A percentile compares a stretch with the other conserved stretches of the same genome.
phyloP scores from a whole-genome alignment of 64 coral and sea anemone genomes.

The Hydrozoanthus tunicans region DNA sequence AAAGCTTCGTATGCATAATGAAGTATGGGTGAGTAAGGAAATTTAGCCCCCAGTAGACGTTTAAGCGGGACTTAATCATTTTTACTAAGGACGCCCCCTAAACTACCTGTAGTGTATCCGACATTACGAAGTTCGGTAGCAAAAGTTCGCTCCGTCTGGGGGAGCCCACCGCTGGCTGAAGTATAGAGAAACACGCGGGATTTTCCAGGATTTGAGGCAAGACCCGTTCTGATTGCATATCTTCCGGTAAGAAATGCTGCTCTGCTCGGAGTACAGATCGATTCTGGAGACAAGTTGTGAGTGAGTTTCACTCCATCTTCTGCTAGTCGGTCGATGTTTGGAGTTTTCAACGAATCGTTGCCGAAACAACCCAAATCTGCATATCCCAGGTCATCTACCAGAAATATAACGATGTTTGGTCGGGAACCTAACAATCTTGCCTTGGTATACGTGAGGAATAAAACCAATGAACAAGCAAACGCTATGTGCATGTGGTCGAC shows the following conservation, averaged over 20 bases:
- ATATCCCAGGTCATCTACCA: conserved; percentile 79
- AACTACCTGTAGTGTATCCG: conserved; percentile 33
- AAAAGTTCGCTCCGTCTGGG: conserved; percentile 32
- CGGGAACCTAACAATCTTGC: background rate
- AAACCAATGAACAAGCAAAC: no score
- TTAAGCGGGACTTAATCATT: no score
- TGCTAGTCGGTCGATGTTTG: conserved; percentile 80
- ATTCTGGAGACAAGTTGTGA: conserved; percentile 58
- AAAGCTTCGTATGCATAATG: no score
- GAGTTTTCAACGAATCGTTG: conserved; percentile 74
- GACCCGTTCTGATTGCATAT: conserved; percentile 25
- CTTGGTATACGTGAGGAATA: no score
- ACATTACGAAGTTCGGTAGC: background rate
- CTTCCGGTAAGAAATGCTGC: conserved; percentile 53
- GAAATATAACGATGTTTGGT: conserved; percentile 68
- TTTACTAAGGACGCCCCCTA: no score
- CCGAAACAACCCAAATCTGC: conserved; percentile 82
- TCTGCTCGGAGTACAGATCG: conserved; percentile 44
- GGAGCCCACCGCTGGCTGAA: background rate
- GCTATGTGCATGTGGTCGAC: no score
- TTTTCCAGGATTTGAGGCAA: background rate
- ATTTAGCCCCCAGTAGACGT: no score
- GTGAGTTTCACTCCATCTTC: conserved; percentile 47
- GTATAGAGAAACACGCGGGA: conserved; percentile 11
- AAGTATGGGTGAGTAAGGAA: no score